Evolutionary conservation across 2,113 vertebrate species (phyloP).

Genomic region (Empidonax traillii): DNA sequence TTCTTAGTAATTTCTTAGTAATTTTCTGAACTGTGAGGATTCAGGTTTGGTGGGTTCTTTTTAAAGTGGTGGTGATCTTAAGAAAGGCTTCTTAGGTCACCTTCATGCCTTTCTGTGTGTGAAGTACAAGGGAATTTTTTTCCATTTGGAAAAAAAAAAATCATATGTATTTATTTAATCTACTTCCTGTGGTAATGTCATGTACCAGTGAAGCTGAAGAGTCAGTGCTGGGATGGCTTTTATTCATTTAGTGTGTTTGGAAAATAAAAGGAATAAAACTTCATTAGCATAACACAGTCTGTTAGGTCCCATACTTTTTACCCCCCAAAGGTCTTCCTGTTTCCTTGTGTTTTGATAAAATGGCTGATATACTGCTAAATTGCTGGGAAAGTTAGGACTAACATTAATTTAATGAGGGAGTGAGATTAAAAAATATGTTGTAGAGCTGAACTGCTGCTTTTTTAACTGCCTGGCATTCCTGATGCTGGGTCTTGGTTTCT

Average conservation of each 20-base stretch:
- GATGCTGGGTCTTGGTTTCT: slow-evolving; percentile 62
- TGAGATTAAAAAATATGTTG: slow-evolving; percentile 33
- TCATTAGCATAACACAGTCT: not conserved
- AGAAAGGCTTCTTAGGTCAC: not conserved
- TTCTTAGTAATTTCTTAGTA: not conserved
- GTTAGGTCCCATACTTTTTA: not conserved
- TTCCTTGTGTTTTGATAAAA: slow-evolving; percentile 32
- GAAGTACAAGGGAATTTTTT: not conserved
- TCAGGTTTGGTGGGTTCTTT: not conserved
- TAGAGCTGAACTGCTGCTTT: slow-evolving; percentile 9
- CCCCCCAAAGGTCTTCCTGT: not conserved
- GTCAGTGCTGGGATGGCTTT: not conserved
- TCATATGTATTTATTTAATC: not conserved
- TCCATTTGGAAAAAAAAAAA: not conserved
- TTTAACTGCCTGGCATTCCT: slow-evolving; percentile 62
- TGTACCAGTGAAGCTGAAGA: not conserved
- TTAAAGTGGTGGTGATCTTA: not conserved
- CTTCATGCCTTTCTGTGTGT: not conserved
- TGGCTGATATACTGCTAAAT: not conserved
- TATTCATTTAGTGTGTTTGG: not conserved
- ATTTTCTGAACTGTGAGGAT: not conserved
- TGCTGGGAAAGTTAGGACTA: slow-evolving; percentile 7
- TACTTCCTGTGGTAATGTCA: not conserved
- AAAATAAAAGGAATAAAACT: not conserved
- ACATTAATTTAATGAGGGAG: not conserved